phyloP scores from a whole-genome alignment of 2,888 invertebrate species.

The Polymixis flavicincta region DNA sequence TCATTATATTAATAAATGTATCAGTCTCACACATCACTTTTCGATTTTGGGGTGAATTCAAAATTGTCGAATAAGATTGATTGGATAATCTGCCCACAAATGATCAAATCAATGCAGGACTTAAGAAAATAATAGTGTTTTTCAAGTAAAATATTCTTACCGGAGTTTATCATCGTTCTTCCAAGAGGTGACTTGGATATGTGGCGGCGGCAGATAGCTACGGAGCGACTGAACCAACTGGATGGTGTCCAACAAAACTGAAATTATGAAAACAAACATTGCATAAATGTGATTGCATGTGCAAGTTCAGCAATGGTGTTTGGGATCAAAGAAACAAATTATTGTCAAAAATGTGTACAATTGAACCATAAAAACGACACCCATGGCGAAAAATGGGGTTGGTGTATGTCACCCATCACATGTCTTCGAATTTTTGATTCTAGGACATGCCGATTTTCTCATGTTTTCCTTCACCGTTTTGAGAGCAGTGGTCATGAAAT shows the following conservation, averaged over 20 bases:
- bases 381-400: too few species aligned
- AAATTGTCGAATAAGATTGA: not conserved
- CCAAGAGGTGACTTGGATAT: slow-evolving; percentile 97
- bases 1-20: too few species aligned
- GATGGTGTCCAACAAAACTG: slow-evolving; percentile 96
- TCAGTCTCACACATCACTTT: not conserved
- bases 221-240: slow-evolving; percentile 96
- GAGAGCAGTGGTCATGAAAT: too few species aligned
- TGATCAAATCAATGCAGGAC: too few species aligned
- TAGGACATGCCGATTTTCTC: too few species aligned
- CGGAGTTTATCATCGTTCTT: slow-evolving; percentile 94
- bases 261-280: slow-evolving; percentile 61
- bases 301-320: not conserved
- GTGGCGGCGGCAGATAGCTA: slow-evolving; percentile 96
- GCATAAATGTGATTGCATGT: not conserved
- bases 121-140: not conserved
- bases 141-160: slow-evolving; percentile 68
- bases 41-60: not conserved
- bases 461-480: too few species aligned
- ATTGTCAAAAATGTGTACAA: too few species aligned
- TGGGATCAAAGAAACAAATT: too few species aligned
- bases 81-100: not conserved
- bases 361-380: too few species aligned
- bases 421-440: too few species aligned
- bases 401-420: too few species aligned